Evolutionary conservation across 2,888 invertebrate genomes (phyloP), one percentile per base, ranked within the genome.

Genomic region (Erebia epiphron): DNA sequence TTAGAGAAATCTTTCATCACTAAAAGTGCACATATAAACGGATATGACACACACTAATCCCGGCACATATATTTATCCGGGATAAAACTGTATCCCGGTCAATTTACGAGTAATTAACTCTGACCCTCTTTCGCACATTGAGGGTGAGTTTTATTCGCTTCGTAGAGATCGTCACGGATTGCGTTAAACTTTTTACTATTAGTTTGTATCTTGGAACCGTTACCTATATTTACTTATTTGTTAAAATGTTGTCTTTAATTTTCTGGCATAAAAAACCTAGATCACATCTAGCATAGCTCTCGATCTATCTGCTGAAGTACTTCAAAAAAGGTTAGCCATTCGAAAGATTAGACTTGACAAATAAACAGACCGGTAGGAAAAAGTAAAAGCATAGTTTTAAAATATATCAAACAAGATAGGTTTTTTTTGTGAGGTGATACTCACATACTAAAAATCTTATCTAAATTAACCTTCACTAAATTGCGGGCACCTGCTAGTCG

Each of bases 71-170:
- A 85, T 89, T 86, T 86, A 87, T 85, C 83, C 81, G 75, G 85
- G 87, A 89, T 89, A 89, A 88, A 86, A 88, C 87, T 86, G 84
- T 84, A 87, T 85, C 86, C 88, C 85, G 87, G 90, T 90, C 92
- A 91, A 92, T 93, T 92, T 91, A 92, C 91, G 92, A 90, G 92
- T 92, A 93, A 93, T 93, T 93, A 92, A 92, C 89, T 80, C 87
- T 87, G 89, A 90, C 92, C 93, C 92, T 93, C 92, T 91, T 90
- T 88, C 86, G 79, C 85, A 81, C 78, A 77, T 76, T 76, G 80
- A 82, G 89, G 91, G 91, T 86, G 87, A 88, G 83, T 92, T 92
- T 92, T 92, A 92, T 92, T 91, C 85, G 85, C 82, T 80, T 82
- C 86, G 82, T 86, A 83, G 84, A 85, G 86, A 86, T 85, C 84